Base-by-base conservation (phyloP, 2,888 invertebrate species). In the Drosophila silvestris region DNA sequence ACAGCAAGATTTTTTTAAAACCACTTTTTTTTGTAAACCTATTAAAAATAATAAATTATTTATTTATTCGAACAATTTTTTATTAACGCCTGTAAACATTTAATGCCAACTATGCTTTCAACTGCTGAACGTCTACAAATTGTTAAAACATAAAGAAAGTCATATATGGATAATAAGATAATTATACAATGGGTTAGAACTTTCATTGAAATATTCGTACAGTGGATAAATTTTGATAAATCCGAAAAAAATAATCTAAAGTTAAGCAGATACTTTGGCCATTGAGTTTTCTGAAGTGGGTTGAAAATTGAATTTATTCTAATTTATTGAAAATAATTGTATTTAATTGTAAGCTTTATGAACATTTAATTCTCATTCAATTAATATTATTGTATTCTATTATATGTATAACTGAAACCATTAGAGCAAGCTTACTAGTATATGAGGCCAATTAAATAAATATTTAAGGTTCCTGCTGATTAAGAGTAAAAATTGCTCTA, bases 61-160 rank as follows among this genome's bases (percentile, higher is more conserved):
- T 75, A 84, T 82, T 83, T 83, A 85, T 85, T 76, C 61, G 44
- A 69, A 54, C 44, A 61, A 74, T 22, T 22, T 58, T 64, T 59
- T 53, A 68, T 61, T 51, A 32, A 44, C 14, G n/a, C 12, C 44
- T 44, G 12, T 2, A 44, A 14, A 5, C 22, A 22, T 22, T 47
- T 14, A 14, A 22, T 47, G 22, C 4, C 7, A 3, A 7, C 14
- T 7, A 22, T 22, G 47, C 22, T 22, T 47, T 14, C 22, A 47
- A 47, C 22, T 22, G 14, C 14, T 1, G 14, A 47, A 16, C n/a
- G 10, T n/a, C 41, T 0, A 5, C 22, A 47, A 47, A 47, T 7
- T 22, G 7, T 47, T 7, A 22, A 22, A 7, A 7, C 22, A 22
- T 14, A 44, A 22, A 7, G 47, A 16, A 22, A 22, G 22, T 16